Conservation (phyloP, 2,797 vertebrate species). For the Sternotherus odoratus region DNA sequence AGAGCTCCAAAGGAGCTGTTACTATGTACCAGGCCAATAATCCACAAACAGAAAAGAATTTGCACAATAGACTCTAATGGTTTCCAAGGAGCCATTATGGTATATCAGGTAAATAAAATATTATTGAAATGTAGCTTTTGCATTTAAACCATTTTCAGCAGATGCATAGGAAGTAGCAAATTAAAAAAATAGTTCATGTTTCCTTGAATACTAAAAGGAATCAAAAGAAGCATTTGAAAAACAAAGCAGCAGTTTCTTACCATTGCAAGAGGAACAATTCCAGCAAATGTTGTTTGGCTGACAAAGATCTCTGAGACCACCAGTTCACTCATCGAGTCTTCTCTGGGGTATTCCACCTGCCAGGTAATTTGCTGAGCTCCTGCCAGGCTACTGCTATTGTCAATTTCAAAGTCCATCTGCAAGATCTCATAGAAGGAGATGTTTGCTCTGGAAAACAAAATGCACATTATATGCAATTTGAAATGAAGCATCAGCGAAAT, state of each 20-base stretch:
- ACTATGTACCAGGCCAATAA: constrained; percentile 38
- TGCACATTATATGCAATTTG: not conserved
- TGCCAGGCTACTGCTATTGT: constrained; percentile 89
- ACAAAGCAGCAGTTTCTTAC: constrained; percentile 73
- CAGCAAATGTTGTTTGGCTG: constrained; percentile 89
- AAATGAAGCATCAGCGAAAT: not conserved
- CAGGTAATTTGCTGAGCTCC: constrained; percentile 93
- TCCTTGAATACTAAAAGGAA: constrained; percentile 35
- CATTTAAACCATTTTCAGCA: constrained; percentile 61
- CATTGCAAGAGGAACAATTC: constrained; percentile 93
- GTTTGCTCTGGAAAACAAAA: constrained; percentile 82
- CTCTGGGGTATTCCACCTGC: constrained; percentile 89
- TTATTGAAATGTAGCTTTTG: constrained; percentile 48
- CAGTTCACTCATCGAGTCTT: constrained; percentile 82
- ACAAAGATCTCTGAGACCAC: constrained; percentile 91
- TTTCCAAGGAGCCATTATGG: constrained; percentile 55
- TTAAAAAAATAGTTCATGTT: constrained; percentile 1
- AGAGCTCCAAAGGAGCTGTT: constrained; percentile 49
- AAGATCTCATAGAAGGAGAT: constrained; percentile 90
- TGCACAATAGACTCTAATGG: constrained; percentile 1
- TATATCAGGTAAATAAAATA: constrained; percentile 67
- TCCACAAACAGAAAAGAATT: constrained; percentile 45
- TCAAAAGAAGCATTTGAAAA: accelerated
- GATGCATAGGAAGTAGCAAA: constrained; percentile 33
- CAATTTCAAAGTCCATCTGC: constrained; percentile 94